Conservation (phyloP, 2,888 invertebrate genomes). For the Crossocerus cetratus region DNA sequence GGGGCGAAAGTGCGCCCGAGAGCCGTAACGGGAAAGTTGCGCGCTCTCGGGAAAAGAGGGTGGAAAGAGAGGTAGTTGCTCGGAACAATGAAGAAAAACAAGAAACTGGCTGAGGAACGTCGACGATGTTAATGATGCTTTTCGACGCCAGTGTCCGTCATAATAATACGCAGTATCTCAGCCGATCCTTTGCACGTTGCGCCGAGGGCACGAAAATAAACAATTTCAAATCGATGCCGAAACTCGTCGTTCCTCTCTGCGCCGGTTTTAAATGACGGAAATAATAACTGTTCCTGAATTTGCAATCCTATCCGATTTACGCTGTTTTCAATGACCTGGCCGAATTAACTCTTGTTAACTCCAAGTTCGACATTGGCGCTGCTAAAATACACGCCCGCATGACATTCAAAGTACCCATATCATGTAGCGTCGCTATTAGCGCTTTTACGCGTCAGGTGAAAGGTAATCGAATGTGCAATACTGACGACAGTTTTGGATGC, state of each 20-base stretch:
- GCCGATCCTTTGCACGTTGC: background rate
- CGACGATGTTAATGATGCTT: constrained; percentile 14
- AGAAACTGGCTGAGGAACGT: background rate
- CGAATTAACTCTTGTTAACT: no score
- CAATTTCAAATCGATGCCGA: background rate
- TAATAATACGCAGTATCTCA: background rate
- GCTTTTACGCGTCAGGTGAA: no score
- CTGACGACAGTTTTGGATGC: no score
- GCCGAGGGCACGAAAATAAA: background rate
- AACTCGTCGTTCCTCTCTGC: background rate
- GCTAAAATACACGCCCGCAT: no score
- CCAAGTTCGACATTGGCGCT: no score
- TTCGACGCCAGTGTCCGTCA: background rate
- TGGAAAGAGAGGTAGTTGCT: background rate
- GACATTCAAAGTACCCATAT: no score
- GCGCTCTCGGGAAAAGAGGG: background rate
- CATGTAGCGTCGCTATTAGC: no score
- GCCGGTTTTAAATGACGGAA: no score
- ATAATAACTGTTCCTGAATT: no score
- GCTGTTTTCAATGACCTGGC: no score
- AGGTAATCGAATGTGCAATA: no score
- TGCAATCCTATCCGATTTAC: no score
- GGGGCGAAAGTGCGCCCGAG: background rate
- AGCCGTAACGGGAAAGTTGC: constrained; percentile 1
- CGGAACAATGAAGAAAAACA: background rate